Base-by-base conservation (phyloP, 1,140 invertebrate species). In the Scaptodrosophila lebanonensis region DNA sequence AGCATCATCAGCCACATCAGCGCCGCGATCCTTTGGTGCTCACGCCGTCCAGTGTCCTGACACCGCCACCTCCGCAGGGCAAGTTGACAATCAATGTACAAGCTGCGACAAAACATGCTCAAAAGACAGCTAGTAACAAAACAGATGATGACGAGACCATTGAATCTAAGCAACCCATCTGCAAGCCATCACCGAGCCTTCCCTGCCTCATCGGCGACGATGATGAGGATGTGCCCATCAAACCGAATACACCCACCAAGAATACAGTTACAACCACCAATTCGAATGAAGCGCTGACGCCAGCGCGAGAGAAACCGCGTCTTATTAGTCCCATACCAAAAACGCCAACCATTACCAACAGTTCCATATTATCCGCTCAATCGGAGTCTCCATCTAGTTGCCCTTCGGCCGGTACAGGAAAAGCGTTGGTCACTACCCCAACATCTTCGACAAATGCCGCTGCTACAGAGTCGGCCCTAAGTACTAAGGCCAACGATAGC, bases 1-100 rank as follows among this genome's bases (percentile, higher is more conserved):
- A 91, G 66, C 91, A 91, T 61, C 73, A 95, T 67, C 93, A 94
- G 40, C 88, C 90, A 69, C 90, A 88, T 63, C 88, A 91, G n/a
- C 91, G 92, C 69, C 90, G 93, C 57, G 90, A 93, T 54, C 57
- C 89, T 87, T 83, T 64, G 25, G 25, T 3, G 18, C 42, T 47
- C 25, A 32, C 27, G 20, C 47, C 1, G 7, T 29, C 2, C 12
- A 15, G 7, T 18, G 30, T 1, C 33, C 52, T 4, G 39, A 61
- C 0, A 22, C 67, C 2, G 32, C 52, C 5, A 36, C 49, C 4
- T 32, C 61, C 3, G 49, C n/a, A n/a, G n/a, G n/a, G 50, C 18
- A 83, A 84, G 15, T 67, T 86, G 0, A 83, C 85, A 1, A 77
- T 86, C 35, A 86, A 86, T 42, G 68, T 86, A 1, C 65, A 82